Percentiles rank a stretch among this genome's conserved stretches.
These are phyloP conservation scores for Potamilus streckersoni DNA, from an alignment of 1,140 invertebrate genomes.

Conservation along the genomic window DNA sequence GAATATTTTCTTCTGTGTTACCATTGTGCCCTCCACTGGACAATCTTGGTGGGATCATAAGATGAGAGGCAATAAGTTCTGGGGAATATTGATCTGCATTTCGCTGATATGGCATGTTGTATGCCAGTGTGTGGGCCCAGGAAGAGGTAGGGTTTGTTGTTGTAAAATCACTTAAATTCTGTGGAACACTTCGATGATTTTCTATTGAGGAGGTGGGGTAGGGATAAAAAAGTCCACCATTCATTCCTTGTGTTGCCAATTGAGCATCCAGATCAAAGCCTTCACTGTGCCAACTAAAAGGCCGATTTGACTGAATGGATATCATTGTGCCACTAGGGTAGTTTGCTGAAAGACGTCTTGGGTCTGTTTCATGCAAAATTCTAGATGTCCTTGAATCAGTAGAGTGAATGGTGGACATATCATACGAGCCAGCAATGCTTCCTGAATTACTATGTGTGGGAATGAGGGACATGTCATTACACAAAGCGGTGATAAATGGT, in stretches of 20 bases:
- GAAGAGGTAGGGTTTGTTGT: constrained; percentile 27
- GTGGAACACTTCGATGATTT: constrained; percentile 53
- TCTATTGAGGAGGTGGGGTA: constrained; percentile 33
- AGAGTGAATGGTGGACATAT: constrained; percentile 55
- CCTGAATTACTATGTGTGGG: constrained; percentile 37
- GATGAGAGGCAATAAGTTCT: constrained; percentile 43
- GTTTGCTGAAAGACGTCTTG: constrained; percentile 50
- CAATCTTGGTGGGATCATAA: constrained; percentile 57
- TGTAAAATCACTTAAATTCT: constrained; percentile 41
- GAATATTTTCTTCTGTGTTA: constrained; percentile 47
- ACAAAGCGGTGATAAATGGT: constrained; percentile 59
- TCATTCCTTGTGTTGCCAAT: constrained; percentile 23
- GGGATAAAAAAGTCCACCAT: constrained; percentile 2
- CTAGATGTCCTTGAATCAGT: constrained; percentile 52
- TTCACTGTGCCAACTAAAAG: constrained; percentile 64
- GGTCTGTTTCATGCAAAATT: constrained; percentile 53
- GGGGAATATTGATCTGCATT: constrained; percentile 43
- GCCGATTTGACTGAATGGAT: constrained; percentile 46
- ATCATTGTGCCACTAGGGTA: constrained; percentile 47
- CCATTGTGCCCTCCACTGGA: constrained; percentile 55
- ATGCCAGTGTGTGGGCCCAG: constrained; percentile 45
- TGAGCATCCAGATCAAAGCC: constrained; percentile 59
- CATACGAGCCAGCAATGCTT: constrained; percentile 46
- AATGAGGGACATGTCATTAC: constrained; percentile 58
- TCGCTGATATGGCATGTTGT: constrained; percentile 21